Conservation (phyloP, 2,797 vertebrate species). For the Coluber constrictor region DNA sequence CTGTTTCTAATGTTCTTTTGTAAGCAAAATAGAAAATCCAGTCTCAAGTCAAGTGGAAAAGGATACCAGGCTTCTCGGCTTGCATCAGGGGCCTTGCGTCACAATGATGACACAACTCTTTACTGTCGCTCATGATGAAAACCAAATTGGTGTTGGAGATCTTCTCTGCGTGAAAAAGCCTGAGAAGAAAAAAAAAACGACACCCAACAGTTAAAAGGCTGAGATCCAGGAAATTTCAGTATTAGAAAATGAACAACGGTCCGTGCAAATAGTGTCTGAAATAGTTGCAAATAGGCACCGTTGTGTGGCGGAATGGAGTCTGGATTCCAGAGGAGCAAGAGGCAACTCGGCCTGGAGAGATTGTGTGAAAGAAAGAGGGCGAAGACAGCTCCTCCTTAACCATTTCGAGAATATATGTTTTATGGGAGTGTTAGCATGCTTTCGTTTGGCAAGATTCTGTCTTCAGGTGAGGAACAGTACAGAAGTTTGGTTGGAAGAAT, state of each 20-base stretch:
- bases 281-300: neutral
- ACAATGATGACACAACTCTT: slow-evolving; percentile 87
- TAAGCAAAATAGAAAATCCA: slow-evolving; percentile 46
- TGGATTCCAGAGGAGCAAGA: neutral
- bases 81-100: slow-evolving; percentile 89
- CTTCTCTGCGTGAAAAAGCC: slow-evolving; percentile 95
- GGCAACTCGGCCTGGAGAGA: neutral
- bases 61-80: slow-evolving; percentile 98
- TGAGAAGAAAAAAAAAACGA: slow-evolving; percentile 64
- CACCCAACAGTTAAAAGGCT: neutral
- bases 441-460: neutral
- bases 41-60: slow-evolving; percentile 61
- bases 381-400: neutral
- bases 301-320: neutral
- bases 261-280: neutral
- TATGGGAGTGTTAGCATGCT: neutral
- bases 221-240: slow-evolving; percentile 6
- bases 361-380: neutral
- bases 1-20: neutral
- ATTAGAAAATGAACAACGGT: neutral
- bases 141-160: slow-evolving; percentile 94
- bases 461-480: neutral
- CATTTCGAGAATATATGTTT: neutral
- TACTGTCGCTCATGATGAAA: slow-evolving; percentile 95
- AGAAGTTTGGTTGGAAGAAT: too few species aligned